Evolutionary conservation across 2,888 invertebrate species (phyloP).

Genomic region (Panopea generosa): DNA sequence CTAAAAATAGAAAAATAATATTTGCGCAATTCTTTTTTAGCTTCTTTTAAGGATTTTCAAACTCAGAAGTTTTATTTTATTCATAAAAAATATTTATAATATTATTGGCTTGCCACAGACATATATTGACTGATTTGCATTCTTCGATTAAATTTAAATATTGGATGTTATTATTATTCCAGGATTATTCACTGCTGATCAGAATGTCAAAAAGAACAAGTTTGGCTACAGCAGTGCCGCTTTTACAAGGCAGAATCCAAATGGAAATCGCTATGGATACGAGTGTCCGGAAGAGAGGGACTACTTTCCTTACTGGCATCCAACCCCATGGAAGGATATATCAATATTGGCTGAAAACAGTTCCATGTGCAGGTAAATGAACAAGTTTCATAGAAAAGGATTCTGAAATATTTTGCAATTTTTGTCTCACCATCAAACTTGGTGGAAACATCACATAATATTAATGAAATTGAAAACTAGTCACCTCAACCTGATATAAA

Average conservation of each 20-base stretch:
- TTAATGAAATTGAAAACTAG: not conserved
- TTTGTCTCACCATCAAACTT: not conserved
- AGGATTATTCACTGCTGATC: constrained; percentile 84
- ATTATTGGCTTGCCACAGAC: too few relatives aligned
- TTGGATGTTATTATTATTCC: constrained; percentile 5
- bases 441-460: not conserved
- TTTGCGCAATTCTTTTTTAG: too few relatives aligned
- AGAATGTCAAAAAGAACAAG: constrained; percentile 79
- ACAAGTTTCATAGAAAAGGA: too few relatives aligned
- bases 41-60: too few relatives aligned
- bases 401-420: not conserved
- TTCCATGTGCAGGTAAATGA: constrained; percentile 82
- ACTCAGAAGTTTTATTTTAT: too few relatives aligned
- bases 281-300: constrained; percentile 85
- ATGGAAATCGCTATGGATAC: constrained; percentile 83
- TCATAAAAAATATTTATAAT: too few relatives aligned
- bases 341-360: constrained; percentile 82
- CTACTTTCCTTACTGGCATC: constrained; percentile 85
- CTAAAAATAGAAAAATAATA: too few relatives aligned
- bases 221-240: constrained; percentile 80
- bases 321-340: constrained; percentile 84
- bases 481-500: too few relatives aligned
- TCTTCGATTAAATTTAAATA: too few relatives aligned
- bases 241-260: constrained; percentile 84
- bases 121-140: too few relatives aligned